Evolutionary conservation across 2,888 invertebrate genomes (phyloP), one percentile per base, ranked within the genome.

Genomic region (Halocaridina rubra): DNA sequence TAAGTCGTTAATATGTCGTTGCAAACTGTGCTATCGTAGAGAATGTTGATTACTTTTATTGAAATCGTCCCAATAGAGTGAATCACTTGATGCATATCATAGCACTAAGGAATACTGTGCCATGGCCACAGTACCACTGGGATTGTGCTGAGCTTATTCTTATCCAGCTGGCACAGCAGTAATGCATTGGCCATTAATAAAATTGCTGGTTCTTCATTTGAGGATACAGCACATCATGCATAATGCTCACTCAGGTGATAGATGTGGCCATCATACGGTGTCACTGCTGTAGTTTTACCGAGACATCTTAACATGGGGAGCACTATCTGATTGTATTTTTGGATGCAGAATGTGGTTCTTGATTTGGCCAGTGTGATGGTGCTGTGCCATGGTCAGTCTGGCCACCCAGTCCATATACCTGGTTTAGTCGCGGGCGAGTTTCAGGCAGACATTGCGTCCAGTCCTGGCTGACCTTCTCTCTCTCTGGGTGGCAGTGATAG

Each of bases 71-170:
- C 84, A 74, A 61, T 80, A 84, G 84, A 84, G 84, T 84, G 84
- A 84, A 84, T 84, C 84, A 84, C 84, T 84, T 84, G 84, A 84
- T 84, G 84, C 84, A 84, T 84, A 84, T 84, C 84, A 84, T 84
- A 84, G 84, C 84, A 84, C 80, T 84, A 84, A 84, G 84, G 80
- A 79, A 71, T 78, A 84, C 82, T 84, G 82, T 22, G 82, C 82
- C 82, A 30, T 24, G 33, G 77, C 30, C 77, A 75, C 78, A 84
- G 82, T 84, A 72, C 82, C 82, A 78, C 72, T 71, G 78, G 82
- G 82, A 78, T 72, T 71, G 82, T 78, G 78, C 82, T 72, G 78
- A 78, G 71, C 71, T 53, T 71, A 77, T 72, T 71, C n/a, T n/a
- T n/a, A n/a, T 71, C 78, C 82, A 72, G 8, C 29, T 29, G 71